Evolutionary conservation across 1,140 invertebrate species (phyloP), one percentile per base, ranked within the genome.

Genomic region (Meloidogyne floridensis): DNA sequence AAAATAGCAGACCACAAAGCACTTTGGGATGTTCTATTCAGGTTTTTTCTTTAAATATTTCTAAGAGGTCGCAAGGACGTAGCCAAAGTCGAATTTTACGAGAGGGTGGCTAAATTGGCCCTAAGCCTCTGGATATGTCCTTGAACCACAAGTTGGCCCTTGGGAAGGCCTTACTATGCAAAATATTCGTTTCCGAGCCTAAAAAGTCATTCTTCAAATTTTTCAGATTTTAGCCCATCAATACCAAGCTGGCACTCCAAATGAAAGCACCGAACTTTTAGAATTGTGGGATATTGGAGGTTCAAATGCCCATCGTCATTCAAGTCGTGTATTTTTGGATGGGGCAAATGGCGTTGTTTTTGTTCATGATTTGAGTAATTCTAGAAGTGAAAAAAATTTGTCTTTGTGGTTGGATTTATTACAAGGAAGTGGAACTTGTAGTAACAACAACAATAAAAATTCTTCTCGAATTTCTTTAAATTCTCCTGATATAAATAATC

Each of bases 201-300:
- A 32, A 32, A 32, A 32, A 32, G 32, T 32, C 32, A 32, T 32
- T 32, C 32, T 32, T 32, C 32, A 59, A 79, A 51, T 65, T 81
- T n/a, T 54, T 75, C 77, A 84, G 84, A 78, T 85, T 65, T 74
- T 85, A 15, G 72, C 84, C 32, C 86, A 86, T 77, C 86, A 86
- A 71, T 86, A 77, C 59, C 75, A 81, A 32, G 85, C 85, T 32
- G 85, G 85, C 56, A 86, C 85, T 42, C 86, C 85, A n/a, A 77
- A 85, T 15, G 85, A 86, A 71, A 69, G 65, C 42, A 75, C 80
- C 9, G 85, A 86, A 77, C 53, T 87, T 72, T 51, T 86, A 20
- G 85, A 86, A 76, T 73, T 86, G 18, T 86, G 85, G 85, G 85
- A 86, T 70, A 77, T 86, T 75, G 85, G 85, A 15, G 85, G 85